Percentiles rank a stretch among this genome's conserved stretches.
These are phyloP conservation scores for Labeo catla DNA, from an alignment of 2,113 vertebrate species.

Conservation along the genomic window DNA sequence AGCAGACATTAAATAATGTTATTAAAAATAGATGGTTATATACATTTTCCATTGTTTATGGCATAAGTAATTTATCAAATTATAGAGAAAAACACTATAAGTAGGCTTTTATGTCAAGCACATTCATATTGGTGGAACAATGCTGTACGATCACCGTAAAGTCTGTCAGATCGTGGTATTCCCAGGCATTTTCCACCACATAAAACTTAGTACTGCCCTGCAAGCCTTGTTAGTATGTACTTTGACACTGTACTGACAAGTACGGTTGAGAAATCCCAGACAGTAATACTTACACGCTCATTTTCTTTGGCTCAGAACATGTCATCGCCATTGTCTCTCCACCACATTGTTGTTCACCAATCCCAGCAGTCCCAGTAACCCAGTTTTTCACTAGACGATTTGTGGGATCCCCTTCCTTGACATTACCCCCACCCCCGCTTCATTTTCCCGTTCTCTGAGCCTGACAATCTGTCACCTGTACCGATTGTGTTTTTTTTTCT, in stretches of 20 bases:
- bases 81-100: background rate
- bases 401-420: constrained; percentile 15
- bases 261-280: background rate
- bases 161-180: background rate
- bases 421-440: background rate
- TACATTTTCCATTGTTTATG: background rate
- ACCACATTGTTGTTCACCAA: background rate
- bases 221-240: background rate
- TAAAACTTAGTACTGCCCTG: background rate
- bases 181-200: background rate
- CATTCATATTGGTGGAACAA: background rate
- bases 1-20: background rate
- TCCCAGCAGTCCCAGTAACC: constrained; percentile 15
- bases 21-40: background rate
- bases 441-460: background rate
- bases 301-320: background rate
- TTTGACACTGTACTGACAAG: background rate
- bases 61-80: background rate
- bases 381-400: background rate
- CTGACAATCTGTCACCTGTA: constrained; percentile 33
- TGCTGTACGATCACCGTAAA: background rate
- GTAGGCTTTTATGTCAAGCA: background rate
- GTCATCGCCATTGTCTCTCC: background rate
- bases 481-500: background rate
- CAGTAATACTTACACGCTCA: background rate